Evolutionary conservation across 2,113 vertebrate genomes (phyloP), one percentile per base, ranked within the genome.

Genomic region (Spea multiplicata): DNA sequence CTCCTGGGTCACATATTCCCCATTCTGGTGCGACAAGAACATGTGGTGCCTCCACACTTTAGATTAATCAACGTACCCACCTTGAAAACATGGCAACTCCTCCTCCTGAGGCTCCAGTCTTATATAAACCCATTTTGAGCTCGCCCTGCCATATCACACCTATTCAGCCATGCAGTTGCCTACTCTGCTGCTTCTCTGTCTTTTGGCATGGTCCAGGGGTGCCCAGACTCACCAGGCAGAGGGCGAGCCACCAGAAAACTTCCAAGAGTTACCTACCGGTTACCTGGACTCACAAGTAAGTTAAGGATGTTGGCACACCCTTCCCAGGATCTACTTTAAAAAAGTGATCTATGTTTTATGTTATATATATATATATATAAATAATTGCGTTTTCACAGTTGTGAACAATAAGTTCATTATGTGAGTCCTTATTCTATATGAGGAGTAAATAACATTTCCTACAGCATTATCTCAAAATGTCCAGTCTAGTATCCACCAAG

Each of bases 161-260:
- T 67, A 9, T 66, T 71, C 64, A 81, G 61, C 83, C 55, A 83
- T 85, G 84, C 73, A 78, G 71, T 44, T 73, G 0, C 75, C 90
- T 91, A 88, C 17, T 8, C 82, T 87, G 46, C 85, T 88, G 71
- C 71, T 91, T 47, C 84, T 93, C 74, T 85, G 84, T 4, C 75
- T 92, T 69, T 64, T 92, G 4, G 66, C 50, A 30, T 67, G 62
- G 67, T 62, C 62, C 50, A 67, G 69, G 30, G 55, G n/a, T 16
- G 64, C 64, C 16, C 61, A 66, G n/a, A 6, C 52, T 6, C 45
- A 80, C 17, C 71, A 80, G 16, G n/a, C 52, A 55, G 77, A 64
- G 3, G 71, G 72, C 0, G 77, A 80, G 30, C 66, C 50, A 8
- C 8, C 71, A 6, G 77, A 80, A 57, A 73, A 49, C 71, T 67